Evolutionary conservation across 2,888 invertebrate species (phyloP).

Genomic region (Kuschelorhynchus macadamiae): DNA sequence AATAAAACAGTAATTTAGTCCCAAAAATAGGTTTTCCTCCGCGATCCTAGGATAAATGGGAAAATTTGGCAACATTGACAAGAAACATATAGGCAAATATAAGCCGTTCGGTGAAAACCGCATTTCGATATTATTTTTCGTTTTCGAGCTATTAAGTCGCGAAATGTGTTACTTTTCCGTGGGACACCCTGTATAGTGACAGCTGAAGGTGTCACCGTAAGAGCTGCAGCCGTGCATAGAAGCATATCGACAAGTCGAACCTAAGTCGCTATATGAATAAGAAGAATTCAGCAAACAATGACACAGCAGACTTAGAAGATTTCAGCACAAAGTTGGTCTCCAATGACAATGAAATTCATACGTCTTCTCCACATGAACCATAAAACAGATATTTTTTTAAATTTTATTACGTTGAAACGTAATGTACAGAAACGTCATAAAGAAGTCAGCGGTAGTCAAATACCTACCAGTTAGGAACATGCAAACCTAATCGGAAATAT

Average conservation of each 20-base stretch:
- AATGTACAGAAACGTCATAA: conserved; percentile 4
- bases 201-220: no score
- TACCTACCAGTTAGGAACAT: conserved; percentile 12
- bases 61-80: no score
- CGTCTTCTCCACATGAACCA: conserved; percentile 3
- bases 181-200: no score
- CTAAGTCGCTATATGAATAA: conserved; percentile 12
- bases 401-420: conserved; percentile 4
- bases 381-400: not conserved
- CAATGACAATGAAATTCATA: conserved; percentile 2
- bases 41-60: no score
- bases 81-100: no score
- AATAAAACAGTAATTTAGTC: no score
- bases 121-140: no score
- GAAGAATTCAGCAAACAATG: conserved; percentile 6
- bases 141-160: no score
- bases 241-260: conserved; percentile 18
- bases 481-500: conserved; percentile 17
- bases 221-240: not conserved
- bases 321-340: not conserved
- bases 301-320: not conserved
- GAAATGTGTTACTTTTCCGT: no score
- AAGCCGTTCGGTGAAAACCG: no score
- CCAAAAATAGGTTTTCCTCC: no score
- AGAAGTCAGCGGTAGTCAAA: conserved; percentile 10